Base-by-base conservation (phyloP, 2,888 invertebrate genomes). In the Amiota mariae region DNA sequence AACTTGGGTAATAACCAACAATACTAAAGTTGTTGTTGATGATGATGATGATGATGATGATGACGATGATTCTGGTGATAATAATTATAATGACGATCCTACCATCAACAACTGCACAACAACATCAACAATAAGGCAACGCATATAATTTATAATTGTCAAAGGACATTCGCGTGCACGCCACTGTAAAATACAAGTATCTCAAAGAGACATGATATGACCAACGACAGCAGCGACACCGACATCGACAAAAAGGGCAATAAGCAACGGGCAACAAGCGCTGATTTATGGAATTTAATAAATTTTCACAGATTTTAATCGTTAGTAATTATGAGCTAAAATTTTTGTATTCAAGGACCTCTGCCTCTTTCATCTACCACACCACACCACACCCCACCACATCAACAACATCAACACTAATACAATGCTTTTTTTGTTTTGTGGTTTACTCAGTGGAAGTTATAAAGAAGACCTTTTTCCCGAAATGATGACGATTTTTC, bases 251-350 rank as follows among this genome's bases (percentile, higher is more conserved):
- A 47, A 36, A n/a, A 13, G 63, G 72, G 59, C 51, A 68, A 70
- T 72, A 73, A 76, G 72, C 76, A 73, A 72, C 74, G 15, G 18
- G 36, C 36, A 36, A 36, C 36, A 36, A 64, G 76, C 76, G 66
- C 82, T 87, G 88, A 87, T 87, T 87, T 87, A 87, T 87, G 86
- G 83, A 87, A 88, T 87, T 87, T 87, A 87, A 87, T 87, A 88
- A 88, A 87, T 87, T 85, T 86, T 76, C 83, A 81, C 84, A 82
- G 88, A 88, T 88, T 87, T 87, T 87, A 88, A 87, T 87, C 87
- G 85, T 76, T 84, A 82, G 84, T 87, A 88, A 87, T 87, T 87
- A 87, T 80, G 73, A 54, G 72, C 51, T 13, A 68, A 54, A 51
- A 68, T 20, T 59, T 15, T 59, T 59, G 6, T 36, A 36, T 36